These are phyloP conservation scores for Phaethornis superciliosus DNA, from an alignment of 2,113 vertebrate genomes.

Conservation along the genomic window DNA sequence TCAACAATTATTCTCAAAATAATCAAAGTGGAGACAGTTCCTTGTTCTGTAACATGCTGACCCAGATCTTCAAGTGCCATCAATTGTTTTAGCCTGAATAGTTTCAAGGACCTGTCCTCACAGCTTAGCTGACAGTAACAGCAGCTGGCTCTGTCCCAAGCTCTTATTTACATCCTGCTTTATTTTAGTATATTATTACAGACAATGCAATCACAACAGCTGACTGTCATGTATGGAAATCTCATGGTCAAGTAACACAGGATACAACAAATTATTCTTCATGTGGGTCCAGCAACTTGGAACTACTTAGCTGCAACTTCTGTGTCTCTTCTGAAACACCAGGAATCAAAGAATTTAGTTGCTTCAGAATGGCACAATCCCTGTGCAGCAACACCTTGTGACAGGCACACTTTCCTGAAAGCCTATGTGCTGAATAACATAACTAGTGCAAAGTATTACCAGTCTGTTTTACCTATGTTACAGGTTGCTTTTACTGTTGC, in stretches of 20 bases:
- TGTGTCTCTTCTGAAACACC: background rate
- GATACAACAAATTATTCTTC: background rate
- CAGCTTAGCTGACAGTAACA: slow-evolving; percentile 41
- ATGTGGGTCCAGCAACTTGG: background rate
- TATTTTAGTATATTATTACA: background rate
- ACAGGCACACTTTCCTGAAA: background rate
- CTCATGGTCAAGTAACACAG: background rate
- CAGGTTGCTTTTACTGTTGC: background rate
- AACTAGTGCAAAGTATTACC: background rate
- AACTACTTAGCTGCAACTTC: background rate
- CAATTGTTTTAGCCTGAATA: slow-evolving; percentile 23
- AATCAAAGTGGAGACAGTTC: slow-evolving; percentile 32
- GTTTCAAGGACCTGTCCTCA: slow-evolving; percentile 19
- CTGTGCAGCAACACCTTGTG: background rate
- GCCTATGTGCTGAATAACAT: background rate
- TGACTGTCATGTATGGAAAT: background rate
- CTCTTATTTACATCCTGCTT: background rate
- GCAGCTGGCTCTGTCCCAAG: slow-evolving; percentile 10
- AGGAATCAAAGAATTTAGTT: background rate
- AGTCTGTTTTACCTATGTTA: background rate
- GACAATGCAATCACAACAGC: background rate
- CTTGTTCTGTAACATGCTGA: slow-evolving; percentile 35
- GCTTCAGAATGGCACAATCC: background rate
- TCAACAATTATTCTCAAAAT: slow-evolving; percentile 45
- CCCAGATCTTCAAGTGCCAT: slow-evolving; percentile 36